Conservation (phyloP, 1,140 invertebrate species). For the Drosophila ironensis region DNA sequence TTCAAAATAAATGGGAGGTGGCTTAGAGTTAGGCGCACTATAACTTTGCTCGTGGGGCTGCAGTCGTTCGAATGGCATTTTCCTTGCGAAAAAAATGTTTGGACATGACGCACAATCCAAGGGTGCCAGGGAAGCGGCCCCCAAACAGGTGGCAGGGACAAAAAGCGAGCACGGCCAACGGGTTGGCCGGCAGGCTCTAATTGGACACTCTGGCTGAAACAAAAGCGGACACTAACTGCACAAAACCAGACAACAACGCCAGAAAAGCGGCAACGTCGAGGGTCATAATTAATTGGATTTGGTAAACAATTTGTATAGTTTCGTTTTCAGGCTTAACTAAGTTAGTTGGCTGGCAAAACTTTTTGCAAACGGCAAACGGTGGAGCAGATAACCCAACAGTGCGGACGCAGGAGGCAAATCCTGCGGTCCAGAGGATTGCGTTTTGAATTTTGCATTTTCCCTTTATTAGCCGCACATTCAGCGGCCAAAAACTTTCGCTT, state of each 20-base stretch:
- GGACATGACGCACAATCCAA: too few species aligned
- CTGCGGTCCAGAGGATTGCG: too few species aligned
- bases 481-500: too few species aligned
- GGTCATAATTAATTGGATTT: conserved; percentile 46
- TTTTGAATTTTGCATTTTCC: too few species aligned
- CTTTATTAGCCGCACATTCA: too few species aligned
- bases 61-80: too few species aligned
- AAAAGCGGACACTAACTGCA: conserved; percentile 2
- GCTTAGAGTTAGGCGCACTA: too few species aligned
- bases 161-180: conserved; percentile 6
- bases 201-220: conserved; percentile 28
- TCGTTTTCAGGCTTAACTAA: conserved; percentile 38
- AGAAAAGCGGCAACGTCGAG: neutral
- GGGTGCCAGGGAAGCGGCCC: too few species aligned
- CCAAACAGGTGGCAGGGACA: too few species aligned
- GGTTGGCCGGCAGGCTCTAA: conserved; percentile 22
- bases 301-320: conserved; percentile 47
- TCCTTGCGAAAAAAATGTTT: too few species aligned
- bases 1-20: too few species aligned
- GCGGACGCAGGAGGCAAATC: neutral
- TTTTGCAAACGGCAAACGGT: neutral
- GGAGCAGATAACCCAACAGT: neutral
- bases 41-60: too few species aligned
- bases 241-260: conserved; percentile 1
- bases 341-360: conserved; percentile 27